phyloP scores from a whole-genome alignment of 2,113 vertebrate genomes.

The Mastomys coucha region DNA sequence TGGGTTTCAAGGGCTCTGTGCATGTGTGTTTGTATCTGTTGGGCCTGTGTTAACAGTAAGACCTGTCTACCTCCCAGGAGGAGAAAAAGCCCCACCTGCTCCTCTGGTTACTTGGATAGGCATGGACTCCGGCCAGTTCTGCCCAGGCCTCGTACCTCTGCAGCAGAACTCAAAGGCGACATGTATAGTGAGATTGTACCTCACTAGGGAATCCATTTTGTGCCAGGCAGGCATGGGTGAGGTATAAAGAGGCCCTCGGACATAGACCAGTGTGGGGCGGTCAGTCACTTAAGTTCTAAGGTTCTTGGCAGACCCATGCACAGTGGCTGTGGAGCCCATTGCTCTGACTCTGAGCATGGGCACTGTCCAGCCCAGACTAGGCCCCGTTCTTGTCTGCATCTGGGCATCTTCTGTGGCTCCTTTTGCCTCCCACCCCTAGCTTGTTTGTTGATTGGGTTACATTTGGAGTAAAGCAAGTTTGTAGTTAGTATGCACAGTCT shows the following conservation, averaged over 20 bases:
- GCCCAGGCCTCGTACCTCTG: background rate
- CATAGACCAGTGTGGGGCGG: fast-evolving
- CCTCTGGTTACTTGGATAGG: background rate
- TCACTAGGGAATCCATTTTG: background rate
- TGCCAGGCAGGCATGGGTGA: background rate
- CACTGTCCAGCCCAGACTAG: background rate
- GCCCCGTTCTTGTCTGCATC: fast-evolving
- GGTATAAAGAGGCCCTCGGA: background rate
- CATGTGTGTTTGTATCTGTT: background rate
- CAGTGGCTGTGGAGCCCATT: background rate
- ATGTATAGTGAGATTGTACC: background rate
- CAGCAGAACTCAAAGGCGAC: background rate
- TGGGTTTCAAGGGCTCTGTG: background rate
- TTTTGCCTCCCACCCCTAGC: background rate
- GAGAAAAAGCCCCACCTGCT: background rate
- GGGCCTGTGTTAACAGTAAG: constrained; percentile 78
- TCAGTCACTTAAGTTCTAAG: background rate
- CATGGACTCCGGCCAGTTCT: fast-evolving
- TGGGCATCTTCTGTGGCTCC: constrained; percentile 51
- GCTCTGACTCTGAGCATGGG: background rate
- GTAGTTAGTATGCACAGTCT: background rate
- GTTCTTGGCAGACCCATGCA: background rate
- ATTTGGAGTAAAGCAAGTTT: constrained; percentile 79
- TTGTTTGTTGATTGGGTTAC: constrained; percentile 45
- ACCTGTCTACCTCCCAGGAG: constrained; percentile 86